These are phyloP conservation scores for Meriones unguiculatus DNA, from an alignment of 2,113 vertebrate genomes.

Conservation along the genomic window DNA sequence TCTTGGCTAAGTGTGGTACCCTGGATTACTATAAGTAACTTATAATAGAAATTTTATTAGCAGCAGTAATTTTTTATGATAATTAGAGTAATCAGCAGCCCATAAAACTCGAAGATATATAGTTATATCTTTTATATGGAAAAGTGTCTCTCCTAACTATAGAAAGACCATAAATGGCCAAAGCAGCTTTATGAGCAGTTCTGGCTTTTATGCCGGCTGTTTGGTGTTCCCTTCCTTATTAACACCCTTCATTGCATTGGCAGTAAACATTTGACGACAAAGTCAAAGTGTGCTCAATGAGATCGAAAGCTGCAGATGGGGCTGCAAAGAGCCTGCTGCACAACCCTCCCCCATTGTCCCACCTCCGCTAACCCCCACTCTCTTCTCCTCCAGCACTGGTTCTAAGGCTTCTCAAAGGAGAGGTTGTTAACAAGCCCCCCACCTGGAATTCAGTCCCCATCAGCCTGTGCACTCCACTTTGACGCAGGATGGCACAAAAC, in stretches of 20 bases:
- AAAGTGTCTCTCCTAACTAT: constrained; percentile 84
- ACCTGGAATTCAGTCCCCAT: background rate
- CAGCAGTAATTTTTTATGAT: constrained; percentile 91
- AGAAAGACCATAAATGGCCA: constrained; percentile 82
- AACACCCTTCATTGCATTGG: constrained; percentile 72
- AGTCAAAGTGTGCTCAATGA: constrained; percentile 55
- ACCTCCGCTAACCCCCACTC: background rate
- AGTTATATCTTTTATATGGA: constrained; percentile 87
- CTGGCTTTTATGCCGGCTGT: constrained; percentile 78
- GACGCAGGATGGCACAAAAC: background rate
- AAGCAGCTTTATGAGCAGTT: constrained; percentile 75
- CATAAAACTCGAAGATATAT: constrained; percentile 90
- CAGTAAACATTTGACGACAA: constrained; percentile 79
- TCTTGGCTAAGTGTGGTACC: constrained; percentile 87
- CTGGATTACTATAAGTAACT: constrained; percentile 91
- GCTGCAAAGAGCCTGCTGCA: background rate
- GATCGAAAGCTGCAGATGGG: constrained; percentile 18
- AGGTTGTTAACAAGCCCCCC: background rate
- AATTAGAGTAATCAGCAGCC: constrained; percentile 90
- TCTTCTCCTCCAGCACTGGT: background rate
- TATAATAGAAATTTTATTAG: constrained; percentile 93
- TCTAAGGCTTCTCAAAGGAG: background rate
- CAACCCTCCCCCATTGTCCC: too few species aligned
- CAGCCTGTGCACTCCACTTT: background rate
- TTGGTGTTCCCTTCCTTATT: constrained; percentile 75